phyloP scores from a whole-genome alignment of 2,888 invertebrate genomes.

The Leptodirus hochenwartii region DNA sequence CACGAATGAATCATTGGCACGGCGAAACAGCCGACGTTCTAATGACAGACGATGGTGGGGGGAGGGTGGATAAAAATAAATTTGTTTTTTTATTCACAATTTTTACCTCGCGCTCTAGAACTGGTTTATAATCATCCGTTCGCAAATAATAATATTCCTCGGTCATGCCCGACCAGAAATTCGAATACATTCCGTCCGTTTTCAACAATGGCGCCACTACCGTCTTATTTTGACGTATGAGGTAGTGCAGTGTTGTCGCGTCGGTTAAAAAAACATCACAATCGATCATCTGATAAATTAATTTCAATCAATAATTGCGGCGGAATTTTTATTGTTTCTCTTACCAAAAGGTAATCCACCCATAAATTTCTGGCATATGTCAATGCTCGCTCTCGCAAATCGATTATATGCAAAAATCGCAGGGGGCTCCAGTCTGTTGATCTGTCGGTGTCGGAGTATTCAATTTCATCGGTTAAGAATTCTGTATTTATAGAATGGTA shows the following conservation, averaged over 20 bases:
- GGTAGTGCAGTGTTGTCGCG: conserved; percentile 36
- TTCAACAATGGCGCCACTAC: conserved; percentile 72
- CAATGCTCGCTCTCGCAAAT: conserved; percentile 57
- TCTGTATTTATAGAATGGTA: conserved; percentile 52
- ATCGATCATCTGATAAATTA: conserved; percentile 52
- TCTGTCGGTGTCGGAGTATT: conserved; percentile 38
- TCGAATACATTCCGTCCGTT: conserved; percentile 78
- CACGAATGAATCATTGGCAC: conserved; percentile 90
- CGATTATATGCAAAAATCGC: conserved; percentile 63
- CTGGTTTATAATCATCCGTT: conserved; percentile 69
- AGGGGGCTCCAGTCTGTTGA: conserved; percentile 56
- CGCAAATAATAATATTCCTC: conserved; percentile 65
- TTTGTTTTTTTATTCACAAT: too few species aligned
- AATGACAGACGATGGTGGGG: too few species aligned
- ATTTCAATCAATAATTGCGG: background rate
- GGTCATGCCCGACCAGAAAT: conserved; percentile 93
- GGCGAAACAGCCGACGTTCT: conserved; percentile 52
- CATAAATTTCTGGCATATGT: conserved; percentile 53
- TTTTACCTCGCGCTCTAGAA: conserved; percentile 40
- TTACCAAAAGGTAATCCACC: conserved; percentile 82
- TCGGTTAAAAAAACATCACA: conserved; percentile 69
- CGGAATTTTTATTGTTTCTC: conserved; percentile 16
- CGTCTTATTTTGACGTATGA: conserved; percentile 42
- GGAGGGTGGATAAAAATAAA: too few species aligned
- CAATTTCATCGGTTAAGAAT: conserved; percentile 30